Conservation (phyloP, 2,113 vertebrate genomes). For the Pterophyllum scalare region DNA sequence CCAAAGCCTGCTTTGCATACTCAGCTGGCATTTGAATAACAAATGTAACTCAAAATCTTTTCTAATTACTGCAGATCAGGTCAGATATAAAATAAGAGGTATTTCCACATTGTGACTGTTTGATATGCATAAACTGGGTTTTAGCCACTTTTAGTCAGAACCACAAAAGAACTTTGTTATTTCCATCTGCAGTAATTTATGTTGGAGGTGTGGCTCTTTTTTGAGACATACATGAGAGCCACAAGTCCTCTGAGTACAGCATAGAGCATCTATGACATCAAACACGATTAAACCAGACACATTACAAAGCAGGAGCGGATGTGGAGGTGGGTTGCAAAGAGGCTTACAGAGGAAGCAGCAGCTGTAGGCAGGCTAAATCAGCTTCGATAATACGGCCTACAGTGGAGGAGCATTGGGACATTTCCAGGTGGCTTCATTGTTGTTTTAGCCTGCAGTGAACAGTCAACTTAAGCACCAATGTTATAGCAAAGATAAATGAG, state of each 20-base stretch:
- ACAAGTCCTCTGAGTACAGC: background rate
- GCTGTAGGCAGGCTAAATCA: background rate
- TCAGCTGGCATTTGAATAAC: background rate
- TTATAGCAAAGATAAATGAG: background rate
- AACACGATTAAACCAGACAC: background rate
- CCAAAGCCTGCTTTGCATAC: too few relatives aligned
- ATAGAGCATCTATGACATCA: background rate
- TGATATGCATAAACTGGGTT: background rate
- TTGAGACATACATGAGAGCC: background rate
- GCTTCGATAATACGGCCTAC: background rate
- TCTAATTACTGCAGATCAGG: background rate
- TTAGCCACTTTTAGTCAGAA: background rate
- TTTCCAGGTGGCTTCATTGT: background rate
- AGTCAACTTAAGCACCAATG: background rate
- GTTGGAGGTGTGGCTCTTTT: background rate
- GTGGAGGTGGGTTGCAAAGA: background rate
- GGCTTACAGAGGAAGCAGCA: background rate
- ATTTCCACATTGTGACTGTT: background rate
- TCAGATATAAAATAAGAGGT: background rate
- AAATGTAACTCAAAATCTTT: background rate
- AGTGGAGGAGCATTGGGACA: background rate
- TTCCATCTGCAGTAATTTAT: conserved; percentile 2
- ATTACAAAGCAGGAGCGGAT: background rate
- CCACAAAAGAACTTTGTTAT: background rate
- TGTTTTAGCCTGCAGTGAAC: background rate